Conservation (phyloP, 1,140 invertebrate genomes). For the Mactra quadrangularis region DNA sequence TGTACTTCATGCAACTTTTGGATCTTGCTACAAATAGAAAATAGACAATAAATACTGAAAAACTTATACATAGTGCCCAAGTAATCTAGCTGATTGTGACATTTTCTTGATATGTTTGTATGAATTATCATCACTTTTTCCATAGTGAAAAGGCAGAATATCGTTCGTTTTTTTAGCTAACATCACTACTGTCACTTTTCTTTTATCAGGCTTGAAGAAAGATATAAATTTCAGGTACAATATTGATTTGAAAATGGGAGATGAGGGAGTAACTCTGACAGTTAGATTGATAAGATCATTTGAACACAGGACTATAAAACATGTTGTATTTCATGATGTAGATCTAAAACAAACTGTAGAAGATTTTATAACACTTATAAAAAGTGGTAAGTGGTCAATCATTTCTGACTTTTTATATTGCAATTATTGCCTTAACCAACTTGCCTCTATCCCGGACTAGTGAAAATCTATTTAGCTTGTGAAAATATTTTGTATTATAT, state of each 20-base stretch:
- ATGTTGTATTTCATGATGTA: slow-evolving; percentile 44
- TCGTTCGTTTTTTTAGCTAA: no score
- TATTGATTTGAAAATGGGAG: no score
- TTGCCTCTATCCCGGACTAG: neutral
- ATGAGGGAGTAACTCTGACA: slow-evolving; percentile 10
- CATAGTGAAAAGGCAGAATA: no score
- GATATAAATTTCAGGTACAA: no score
- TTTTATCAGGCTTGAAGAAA: no score
- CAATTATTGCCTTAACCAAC: neutral
- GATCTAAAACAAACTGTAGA: slow-evolving; percentile 28
- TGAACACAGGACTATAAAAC: slow-evolving; percentile 52
- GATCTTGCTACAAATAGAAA: neutral
- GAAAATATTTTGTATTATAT: neutral
- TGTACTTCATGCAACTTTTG: neutral
- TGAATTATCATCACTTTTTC: no score
- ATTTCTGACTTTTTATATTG: neutral
- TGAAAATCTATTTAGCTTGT: neutral
- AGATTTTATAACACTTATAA: slow-evolving; percentile 34
- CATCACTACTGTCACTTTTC: no score
- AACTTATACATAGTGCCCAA: no score
- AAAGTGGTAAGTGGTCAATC: slow-evolving; percentile 32
- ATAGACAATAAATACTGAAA: no score
- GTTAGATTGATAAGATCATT: slow-evolving; percentile 52
- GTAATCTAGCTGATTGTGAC: no score
- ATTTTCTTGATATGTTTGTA: neutral